Conservation (phyloP, 1,140 invertebrate genomes). For the Meloidogyne exigua region DNA sequence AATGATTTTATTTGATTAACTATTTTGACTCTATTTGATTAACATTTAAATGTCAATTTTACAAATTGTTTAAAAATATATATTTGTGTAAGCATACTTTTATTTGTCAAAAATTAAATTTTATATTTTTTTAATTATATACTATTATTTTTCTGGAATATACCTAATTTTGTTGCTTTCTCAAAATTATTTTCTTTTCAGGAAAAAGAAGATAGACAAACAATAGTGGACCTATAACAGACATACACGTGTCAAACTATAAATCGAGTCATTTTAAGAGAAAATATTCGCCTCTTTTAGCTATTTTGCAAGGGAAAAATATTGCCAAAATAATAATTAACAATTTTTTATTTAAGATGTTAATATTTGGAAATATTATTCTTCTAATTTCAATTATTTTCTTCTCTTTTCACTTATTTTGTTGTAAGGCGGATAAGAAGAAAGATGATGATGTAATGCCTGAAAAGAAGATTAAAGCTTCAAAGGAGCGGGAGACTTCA, state of each 20-base stretch:
- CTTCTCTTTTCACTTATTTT: neutral
- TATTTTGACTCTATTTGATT: neutral
- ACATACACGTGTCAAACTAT: conserved; percentile 4
- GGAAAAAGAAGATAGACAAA: neutral
- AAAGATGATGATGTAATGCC: neutral
- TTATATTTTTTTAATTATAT: neutral
- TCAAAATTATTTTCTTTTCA: no score
- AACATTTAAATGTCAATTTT: neutral
- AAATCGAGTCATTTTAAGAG: neutral
- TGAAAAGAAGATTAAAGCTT: neutral
- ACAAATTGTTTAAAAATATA: neutral
- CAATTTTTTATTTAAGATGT: neutral
- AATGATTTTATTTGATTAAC: neutral
- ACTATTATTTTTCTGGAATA: neutral
- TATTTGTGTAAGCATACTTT: neutral
- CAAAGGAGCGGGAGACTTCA: conserved; percentile 8
- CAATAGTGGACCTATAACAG: neutral
- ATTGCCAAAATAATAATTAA: neutral
- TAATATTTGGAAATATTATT: conserved; percentile 1
- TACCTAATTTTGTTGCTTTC: no score
- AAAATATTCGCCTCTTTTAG: neutral
- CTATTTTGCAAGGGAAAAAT: neutral
- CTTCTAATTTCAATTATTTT: conserved; percentile 15
- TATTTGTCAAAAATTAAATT: neutral
- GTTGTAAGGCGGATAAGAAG: neutral